Conservation (phyloP, 1,140 invertebrate genomes). For the Lordiphosa clarofinis region DNA sequence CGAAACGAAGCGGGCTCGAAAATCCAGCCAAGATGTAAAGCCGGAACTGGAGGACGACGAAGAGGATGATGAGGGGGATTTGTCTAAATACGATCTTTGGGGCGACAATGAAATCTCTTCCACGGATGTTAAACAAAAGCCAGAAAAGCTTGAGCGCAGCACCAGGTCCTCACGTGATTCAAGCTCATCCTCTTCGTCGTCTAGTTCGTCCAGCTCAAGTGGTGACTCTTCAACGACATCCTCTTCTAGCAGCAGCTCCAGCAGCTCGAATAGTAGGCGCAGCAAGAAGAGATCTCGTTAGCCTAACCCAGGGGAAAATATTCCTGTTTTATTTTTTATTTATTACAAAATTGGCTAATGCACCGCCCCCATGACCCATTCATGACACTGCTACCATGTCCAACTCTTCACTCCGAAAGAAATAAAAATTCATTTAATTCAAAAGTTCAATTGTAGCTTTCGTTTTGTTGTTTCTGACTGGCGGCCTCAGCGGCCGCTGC, state of each 20-base stretch:
- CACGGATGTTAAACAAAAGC: conserved; percentile 38
- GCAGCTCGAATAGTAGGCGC: conserved; percentile 55
- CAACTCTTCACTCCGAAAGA: not conserved
- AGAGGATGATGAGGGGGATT: conserved; percentile 87
- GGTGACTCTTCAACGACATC: conserved; percentile 39
- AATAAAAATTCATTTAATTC: conserved; percentile 11
- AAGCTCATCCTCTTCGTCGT: conserved; percentile 54
- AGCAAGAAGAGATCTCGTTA: conserved; percentile 35
- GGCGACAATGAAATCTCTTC: conserved; percentile 82
- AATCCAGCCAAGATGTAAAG: conserved; percentile 77
- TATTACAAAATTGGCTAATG: not conserved
- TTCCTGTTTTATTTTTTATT: too few relatives aligned
- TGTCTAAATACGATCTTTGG: conserved; percentile 91
- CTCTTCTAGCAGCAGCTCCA: conserved; percentile 38
- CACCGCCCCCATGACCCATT: not conserved
- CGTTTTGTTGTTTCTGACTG: conserved; percentile 31
- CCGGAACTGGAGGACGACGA: conserved; percentile 81
- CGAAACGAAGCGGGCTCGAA: conserved; percentile 20
- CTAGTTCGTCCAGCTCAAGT: conserved; percentile 66
- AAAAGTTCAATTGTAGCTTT: conserved; percentile 21
- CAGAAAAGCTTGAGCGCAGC: conserved; percentile 39
- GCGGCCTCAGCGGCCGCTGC: conserved; percentile 23
- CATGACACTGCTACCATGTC: not conserved
- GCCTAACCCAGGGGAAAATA: not conserved
- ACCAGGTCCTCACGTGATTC: conserved; percentile 53